These are phyloP conservation scores for Harpagoxenus sublaevis DNA, from an alignment of 2,888 invertebrate species.

Conservation along the genomic window DNA sequence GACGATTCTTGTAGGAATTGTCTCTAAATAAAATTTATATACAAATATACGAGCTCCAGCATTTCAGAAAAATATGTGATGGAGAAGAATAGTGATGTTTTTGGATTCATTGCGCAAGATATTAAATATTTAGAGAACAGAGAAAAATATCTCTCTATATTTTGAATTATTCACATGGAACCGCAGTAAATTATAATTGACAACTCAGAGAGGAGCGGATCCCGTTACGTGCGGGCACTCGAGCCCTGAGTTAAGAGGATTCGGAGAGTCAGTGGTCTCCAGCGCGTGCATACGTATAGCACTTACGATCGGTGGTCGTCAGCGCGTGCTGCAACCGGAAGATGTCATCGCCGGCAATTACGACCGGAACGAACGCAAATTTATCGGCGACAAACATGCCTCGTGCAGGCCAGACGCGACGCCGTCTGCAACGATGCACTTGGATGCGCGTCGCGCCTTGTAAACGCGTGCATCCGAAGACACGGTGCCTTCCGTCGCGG, in stretches of 20 bases:
- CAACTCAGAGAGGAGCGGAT: slow-evolving; percentile 10
- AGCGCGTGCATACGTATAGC: slow-evolving; percentile 7
- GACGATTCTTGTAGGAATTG: neutral
- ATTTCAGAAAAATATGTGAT: neutral
- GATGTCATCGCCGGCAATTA: slow-evolving; percentile 52
- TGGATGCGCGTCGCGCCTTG: slow-evolving; percentile 32
- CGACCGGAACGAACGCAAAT: slow-evolving; percentile 40
- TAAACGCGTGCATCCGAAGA: slow-evolving; percentile 42
- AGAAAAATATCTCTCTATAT: neutral
- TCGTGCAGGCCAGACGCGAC: slow-evolving; percentile 16
- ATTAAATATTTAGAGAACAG: neutral
- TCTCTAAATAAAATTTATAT: neutral
- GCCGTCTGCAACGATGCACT: slow-evolving; percentile 27
- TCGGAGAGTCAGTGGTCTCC: slow-evolving; percentile 9
- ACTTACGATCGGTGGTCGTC: slow-evolving; percentile 24
- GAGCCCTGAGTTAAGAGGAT: slow-evolving; percentile 30
- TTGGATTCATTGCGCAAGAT: neutral
- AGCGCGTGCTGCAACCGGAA: slow-evolving; percentile 53
- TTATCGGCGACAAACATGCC: slow-evolving; percentile 37
- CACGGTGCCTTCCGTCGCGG: slow-evolving; percentile 58
- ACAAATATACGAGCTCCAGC: neutral
- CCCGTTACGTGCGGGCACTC: slow-evolving; percentile 16
- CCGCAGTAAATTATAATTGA: slow-evolving; percentile 27
- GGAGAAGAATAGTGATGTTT: neutral
- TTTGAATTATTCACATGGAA: slow-evolving; percentile 24